Percentiles rank a stretch among this genome's conserved stretches.
Conservation (phyloP, 23 tunicate species). For the Trididemnum clinides region DNA sequence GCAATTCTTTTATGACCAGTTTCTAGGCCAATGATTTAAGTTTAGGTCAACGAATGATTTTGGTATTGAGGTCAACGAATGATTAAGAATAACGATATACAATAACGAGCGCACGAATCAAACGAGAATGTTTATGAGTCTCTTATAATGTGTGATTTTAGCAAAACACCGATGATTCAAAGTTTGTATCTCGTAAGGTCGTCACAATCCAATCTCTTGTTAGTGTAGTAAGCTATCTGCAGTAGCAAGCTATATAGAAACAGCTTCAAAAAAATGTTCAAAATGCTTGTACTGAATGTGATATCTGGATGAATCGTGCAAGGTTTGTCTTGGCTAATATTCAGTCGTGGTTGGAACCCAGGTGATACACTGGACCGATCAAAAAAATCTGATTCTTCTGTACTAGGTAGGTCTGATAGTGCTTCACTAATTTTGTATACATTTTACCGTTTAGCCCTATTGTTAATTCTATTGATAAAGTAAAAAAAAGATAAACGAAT, state of each 20-base stretch:
- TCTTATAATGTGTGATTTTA: too few relatives aligned
- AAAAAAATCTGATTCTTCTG: constrained; percentile 17
- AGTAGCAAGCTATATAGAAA: constrained; percentile 41
- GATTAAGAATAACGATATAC: too few relatives aligned
- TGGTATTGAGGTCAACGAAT: too few relatives aligned
- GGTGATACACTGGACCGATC: background rate
- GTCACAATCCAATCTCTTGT: constrained; percentile 33
- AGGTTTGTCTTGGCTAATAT: constrained; percentile 12
- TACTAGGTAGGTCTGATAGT: background rate
- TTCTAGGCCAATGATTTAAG: too few relatives aligned
- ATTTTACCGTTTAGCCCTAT: constrained; percentile 10
- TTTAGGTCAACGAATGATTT: too few relatives aligned
- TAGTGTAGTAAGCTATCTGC: constrained; percentile 51
- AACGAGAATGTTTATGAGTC: too few relatives aligned
- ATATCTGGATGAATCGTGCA: constrained; percentile 30
- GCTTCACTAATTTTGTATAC: constrained; percentile 13
- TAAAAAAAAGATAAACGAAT: background rate
- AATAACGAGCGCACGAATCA: too few relatives aligned
- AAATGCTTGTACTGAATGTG: constrained; percentile 25
- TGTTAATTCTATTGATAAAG: constrained; percentile 1
- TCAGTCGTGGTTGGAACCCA: constrained; percentile 23
- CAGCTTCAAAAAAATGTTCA: constrained; percentile 40
- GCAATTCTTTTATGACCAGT: too few relatives aligned
- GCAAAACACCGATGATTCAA: too few relatives aligned
- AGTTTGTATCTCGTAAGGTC: too few relatives aligned